phyloP scores from a whole-genome alignment of 1,140 invertebrate genomes.

The Marisa cornuarietis region DNA sequence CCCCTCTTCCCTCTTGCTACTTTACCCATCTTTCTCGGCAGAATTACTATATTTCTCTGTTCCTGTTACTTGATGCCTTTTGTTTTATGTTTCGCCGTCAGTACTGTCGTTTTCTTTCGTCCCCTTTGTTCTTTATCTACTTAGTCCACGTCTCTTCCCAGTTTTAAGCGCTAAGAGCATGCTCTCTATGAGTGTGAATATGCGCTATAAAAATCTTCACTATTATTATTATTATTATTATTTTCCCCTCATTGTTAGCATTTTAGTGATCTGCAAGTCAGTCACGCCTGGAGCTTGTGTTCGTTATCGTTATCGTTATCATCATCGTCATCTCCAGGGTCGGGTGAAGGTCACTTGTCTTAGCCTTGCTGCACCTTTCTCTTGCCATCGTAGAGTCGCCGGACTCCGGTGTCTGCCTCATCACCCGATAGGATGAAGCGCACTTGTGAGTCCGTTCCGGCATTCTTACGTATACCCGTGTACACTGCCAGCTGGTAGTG shows the following conservation, averaged over 20 bases:
- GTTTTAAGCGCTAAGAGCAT: too few species aligned
- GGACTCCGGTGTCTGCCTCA: conserved; percentile 59
- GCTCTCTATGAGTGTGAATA: too few species aligned
- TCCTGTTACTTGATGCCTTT: too few species aligned
- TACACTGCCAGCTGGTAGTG: conserved; percentile 64
- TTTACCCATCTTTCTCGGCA: too few species aligned
- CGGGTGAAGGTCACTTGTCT: background rate
- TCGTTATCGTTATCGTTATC: conserved; percentile 9
- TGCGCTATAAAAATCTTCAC: too few species aligned
- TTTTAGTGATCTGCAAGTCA: background rate
- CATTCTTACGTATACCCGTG: conserved; percentile 60
- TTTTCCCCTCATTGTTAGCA: background rate
- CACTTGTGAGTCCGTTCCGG: conserved; percentile 61
- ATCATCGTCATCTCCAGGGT: background rate
- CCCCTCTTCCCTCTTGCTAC: too few species aligned
- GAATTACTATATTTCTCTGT: too few species aligned
- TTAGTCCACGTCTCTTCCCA: too few species aligned
- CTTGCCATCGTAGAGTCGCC: conserved; percentile 59
- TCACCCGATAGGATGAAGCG: conserved; percentile 65
- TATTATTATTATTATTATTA: background rate
- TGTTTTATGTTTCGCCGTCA: too few species aligned
- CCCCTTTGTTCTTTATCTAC: too few species aligned
- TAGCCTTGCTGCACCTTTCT: conserved; percentile 47
- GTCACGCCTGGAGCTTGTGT: background rate
- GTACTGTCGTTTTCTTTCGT: too few species aligned